Evolutionary conservation across 37 sponge, comb jelly and placozoan genomes (phyloP), one percentile per base, ranked within the genome.

Genomic region (Halisarca cf. caerulea): DNA sequence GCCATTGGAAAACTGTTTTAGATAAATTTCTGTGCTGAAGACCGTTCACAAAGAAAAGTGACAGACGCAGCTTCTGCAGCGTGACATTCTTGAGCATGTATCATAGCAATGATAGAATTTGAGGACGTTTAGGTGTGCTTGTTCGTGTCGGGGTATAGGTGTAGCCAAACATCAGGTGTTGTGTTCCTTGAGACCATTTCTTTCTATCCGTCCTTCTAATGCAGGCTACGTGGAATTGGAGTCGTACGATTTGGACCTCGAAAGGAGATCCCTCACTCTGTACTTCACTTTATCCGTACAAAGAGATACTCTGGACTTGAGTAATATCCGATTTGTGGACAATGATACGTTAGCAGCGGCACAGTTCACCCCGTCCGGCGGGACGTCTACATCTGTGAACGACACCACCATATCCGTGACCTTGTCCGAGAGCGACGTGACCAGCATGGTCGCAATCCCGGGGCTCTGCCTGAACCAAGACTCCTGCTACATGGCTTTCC

Each of bases 221-320:
- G 69, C 69, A 68, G 69, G 69, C 27, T 68, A 68, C 33, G 69
- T 68, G 2, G 35, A 34, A 34, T 68, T 68, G 69, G 33, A 68
- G 4, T 68, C 69, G 27, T 68, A 32, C 35, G 69, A 68, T 4
- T 30, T 68, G 33, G 69, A 68, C 34, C 35, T 68, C 32, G 69
- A 68, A 28, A 68, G 33, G 1, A 30, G 69, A 34, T 8, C 35
- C 1, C 69, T 68, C 17, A 30, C 7, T 34, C 69, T 68, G n/a
- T 4, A 34, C 11, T 68, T 68, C 69, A 68, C 35, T 30, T 47
- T 47, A 47, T 28, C 32, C 35, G 69, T 68, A 18, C 32, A 6
- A 34, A 34, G 35, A 34, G 30, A 28, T 3, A 68, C 69, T 34
- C 30, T 68, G 30, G 34, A 68, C 69, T 34, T 34, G 11, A n/a